phyloP scores from a whole-genome alignment of 1,140 invertebrate genomes.

The Hycleus phaleratus region DNA sequence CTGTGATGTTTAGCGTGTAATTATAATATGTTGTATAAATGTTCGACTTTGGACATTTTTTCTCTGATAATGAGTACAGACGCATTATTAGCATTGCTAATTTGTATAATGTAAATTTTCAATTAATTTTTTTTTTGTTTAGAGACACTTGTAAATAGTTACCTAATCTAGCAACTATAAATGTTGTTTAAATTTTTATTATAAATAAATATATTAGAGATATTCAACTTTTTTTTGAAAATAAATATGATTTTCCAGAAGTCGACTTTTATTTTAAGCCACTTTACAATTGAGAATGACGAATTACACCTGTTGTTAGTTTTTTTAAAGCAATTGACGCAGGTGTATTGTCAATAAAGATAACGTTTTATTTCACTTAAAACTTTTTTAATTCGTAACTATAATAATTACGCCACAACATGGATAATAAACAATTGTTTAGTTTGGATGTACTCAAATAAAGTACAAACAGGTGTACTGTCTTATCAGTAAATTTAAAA shows the following conservation, averaged over 20 bases:
- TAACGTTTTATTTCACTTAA: no score
- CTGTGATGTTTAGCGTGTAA: slow-evolving; percentile 27
- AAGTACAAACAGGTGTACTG: no score
- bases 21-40: background rate
- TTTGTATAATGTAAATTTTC: background rate
- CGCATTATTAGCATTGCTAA: background rate
- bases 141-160: slow-evolving; percentile 10
- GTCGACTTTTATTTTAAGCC: no score
- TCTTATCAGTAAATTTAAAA: no score
- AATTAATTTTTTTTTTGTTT: background rate
- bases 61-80: background rate
- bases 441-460: no score
- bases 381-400: no score
- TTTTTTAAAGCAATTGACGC: no score
- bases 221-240: background rate
- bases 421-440: no score
- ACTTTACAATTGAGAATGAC: no score
- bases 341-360: no score
- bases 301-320: no score
- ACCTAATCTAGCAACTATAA: slow-evolving; percentile 3
- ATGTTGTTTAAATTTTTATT: slow-evolving; percentile 6
- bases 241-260: background rate
- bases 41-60: slow-evolving; percentile 14
- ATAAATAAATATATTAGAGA: background rate
- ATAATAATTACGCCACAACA: no score